Evolutionary conservation across 2,113 vertebrate species (phyloP).

Genomic region (Ivindomyrus marchei): DNA sequence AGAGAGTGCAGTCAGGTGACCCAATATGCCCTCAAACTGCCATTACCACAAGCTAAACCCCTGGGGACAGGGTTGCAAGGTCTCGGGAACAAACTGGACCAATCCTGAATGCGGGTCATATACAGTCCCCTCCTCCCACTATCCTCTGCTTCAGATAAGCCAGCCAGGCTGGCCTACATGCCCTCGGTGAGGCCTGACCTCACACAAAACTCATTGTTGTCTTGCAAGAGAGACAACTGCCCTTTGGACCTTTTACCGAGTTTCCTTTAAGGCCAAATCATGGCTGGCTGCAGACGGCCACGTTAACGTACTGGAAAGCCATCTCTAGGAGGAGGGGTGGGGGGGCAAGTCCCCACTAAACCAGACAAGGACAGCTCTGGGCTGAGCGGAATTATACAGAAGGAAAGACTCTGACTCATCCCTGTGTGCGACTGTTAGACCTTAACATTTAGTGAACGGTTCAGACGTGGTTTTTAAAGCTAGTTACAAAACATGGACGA

Average conservation of each 20-base stretch:
- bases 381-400: neutral
- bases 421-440: neutral
- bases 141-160: conserved; percentile 52
- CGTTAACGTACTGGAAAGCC: neutral
- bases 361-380: neutral
- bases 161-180: conserved; percentile 45
- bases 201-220: conserved; percentile 56
- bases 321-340: neutral
- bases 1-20: neutral
- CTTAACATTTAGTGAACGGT: neutral
- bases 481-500: neutral
- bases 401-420: neutral
- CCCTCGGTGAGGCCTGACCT: conserved; percentile 33
- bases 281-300: conserved; percentile 32
- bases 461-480: neutral
- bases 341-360: neutral
- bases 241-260: conserved; percentile 50
- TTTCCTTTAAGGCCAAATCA: conserved; percentile 46
- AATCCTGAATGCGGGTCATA: neutral
- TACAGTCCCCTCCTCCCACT: neutral
- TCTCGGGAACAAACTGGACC: neutral
- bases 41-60: neutral
- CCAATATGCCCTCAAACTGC: neutral
- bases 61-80: neutral
- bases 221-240: conserved; percentile 48